Conservation (phyloP, 1,140 invertebrate species). For the Lepidostoma basale region DNA sequence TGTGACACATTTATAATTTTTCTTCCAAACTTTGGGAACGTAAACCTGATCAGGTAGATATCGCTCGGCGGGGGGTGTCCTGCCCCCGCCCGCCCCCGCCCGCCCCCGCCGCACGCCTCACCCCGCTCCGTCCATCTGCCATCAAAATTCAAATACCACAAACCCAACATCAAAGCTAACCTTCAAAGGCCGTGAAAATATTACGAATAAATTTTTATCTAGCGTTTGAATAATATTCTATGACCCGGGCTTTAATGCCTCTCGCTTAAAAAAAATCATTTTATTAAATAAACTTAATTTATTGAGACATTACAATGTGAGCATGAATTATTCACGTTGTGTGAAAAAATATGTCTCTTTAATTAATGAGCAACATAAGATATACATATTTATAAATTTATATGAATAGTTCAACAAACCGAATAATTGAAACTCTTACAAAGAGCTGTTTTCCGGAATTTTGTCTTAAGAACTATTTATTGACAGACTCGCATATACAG, state of each 20-base stretch:
- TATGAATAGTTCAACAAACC: too few species aligned
- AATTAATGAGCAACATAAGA: too few species aligned
- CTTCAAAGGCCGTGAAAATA: constrained; percentile 15
- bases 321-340: too few species aligned
- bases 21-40: constrained; percentile 10
- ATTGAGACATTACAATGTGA: too few species aligned
- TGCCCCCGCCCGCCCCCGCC: background rate
- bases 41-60: constrained; percentile 12
- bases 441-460: too few species aligned
- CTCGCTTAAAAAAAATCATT: too few species aligned
- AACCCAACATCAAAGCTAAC: constrained; percentile 16
- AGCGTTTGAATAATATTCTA: background rate
- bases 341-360: too few species aligned
- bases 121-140: constrained; percentile 5
- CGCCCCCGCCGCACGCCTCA: background rate
- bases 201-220: constrained; percentile 11
- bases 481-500: too few species aligned
- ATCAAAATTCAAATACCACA: constrained; percentile 14
- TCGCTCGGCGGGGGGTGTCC: background rate
- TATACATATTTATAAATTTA: too few species aligned
- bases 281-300: too few species aligned
- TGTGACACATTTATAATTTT: constrained; percentile 17
- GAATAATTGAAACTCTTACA: too few species aligned
- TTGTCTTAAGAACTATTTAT: too few species aligned
- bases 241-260: background rate